Evolutionary conservation across 2,888 invertebrate genomes (phyloP).

Genomic region (Apomyelois bistriatella): DNA sequence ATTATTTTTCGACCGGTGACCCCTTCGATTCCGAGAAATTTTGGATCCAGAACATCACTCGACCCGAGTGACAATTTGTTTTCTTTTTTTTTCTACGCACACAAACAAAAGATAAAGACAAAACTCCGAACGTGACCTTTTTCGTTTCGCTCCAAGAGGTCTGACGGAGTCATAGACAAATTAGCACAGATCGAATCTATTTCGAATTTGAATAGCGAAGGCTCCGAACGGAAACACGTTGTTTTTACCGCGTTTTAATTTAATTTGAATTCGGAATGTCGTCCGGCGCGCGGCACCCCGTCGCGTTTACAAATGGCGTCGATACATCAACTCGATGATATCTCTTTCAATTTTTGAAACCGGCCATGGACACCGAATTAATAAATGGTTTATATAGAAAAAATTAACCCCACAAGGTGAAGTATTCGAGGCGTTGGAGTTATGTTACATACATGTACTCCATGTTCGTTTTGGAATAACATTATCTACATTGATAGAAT

Average conservation of each 20-base stretch:
- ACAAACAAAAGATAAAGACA: slow-evolving; percentile 24
- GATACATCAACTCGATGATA: slow-evolving; percentile 77
- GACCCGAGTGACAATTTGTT: slow-evolving; percentile 29
- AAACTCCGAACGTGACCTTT: slow-evolving; percentile 23
- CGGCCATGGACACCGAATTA: slow-evolving; percentile 61
- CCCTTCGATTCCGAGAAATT: slow-evolving; percentile 40
- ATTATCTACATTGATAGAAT: slow-evolving; percentile 8
- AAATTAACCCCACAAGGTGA: slow-evolving; percentile 50
- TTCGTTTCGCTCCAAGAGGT: slow-evolving; percentile 23
- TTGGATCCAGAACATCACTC: slow-evolving; percentile 23
- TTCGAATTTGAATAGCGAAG: slow-evolving; percentile 60
- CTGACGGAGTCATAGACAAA: slow-evolving; percentile 68
- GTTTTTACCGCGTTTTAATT: slow-evolving; percentile 77
- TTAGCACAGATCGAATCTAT: slow-evolving; percentile 73
- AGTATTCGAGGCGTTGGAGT: slow-evolving; percentile 44
- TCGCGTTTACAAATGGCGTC: slow-evolving; percentile 72
- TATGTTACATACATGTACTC: slow-evolving; percentile 17
- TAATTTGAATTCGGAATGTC: slow-evolving; percentile 75
- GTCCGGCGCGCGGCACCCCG: slow-evolving; percentile 61
- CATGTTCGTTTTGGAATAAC: slow-evolving; percentile 4
- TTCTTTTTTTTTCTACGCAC: slow-evolving; percentile 24
- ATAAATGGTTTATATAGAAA: slow-evolving; percentile 52
- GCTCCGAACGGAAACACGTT: slow-evolving; percentile 64
- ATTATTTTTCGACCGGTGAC: slow-evolving; percentile 38
- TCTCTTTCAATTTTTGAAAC: slow-evolving; percentile 76